Base-by-base conservation (phyloP, 2,888 invertebrate genomes). In the Drosophila diplacantha region DNA sequence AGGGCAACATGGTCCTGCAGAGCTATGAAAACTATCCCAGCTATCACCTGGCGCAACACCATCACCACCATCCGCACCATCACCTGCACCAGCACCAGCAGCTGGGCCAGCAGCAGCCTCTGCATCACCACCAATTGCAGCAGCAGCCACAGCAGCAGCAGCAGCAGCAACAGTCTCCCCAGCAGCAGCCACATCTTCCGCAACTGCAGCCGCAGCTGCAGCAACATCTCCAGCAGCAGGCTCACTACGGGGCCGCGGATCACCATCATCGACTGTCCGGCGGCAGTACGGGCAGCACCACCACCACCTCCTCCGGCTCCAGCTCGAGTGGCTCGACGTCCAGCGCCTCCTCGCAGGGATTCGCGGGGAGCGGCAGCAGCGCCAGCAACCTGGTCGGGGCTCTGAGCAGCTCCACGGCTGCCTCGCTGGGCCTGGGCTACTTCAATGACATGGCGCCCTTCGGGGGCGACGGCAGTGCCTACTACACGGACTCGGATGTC, bases 401-500 rank as follows among this genome's bases (percentile, higher is more conserved):
- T 24, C 32, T 80, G 20, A 72, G 72, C 74, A 84, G 81, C 64
- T 66, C 79, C 9, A 83, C 85, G 11, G 86, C 85, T n/a, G 85
- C 85, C 11, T 84, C 85, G 2, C 69, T 86, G 69, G 87, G 86
- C 39, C 71, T 86, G 57, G 85, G 85, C 38, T 87, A 85, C 71
- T 85, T 85, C 41, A 86, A 85, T 61, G 87, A 87, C 57, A 76
- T 87, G 56, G 73, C 86, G 67, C 85, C 87, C 35, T 88, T 86
- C 74, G 83, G 81, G 55, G 87, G 86, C 53, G 88, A 87, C 64
- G 88, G 52, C 73, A 85, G 74, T 76, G 81, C 85, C 47, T 87
- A 85, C 57, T 88, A 87, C 67, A 88, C 87, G 70, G 88, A 88
- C 62, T 84, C 88, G 73, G 88, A 88, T 85, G 85, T 87, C 51